A percentile compares a stretch with the other conserved stretches of the same genome.
Conservation (phyloP, 2,797 vertebrate species). For the Esox lucius region DNA sequence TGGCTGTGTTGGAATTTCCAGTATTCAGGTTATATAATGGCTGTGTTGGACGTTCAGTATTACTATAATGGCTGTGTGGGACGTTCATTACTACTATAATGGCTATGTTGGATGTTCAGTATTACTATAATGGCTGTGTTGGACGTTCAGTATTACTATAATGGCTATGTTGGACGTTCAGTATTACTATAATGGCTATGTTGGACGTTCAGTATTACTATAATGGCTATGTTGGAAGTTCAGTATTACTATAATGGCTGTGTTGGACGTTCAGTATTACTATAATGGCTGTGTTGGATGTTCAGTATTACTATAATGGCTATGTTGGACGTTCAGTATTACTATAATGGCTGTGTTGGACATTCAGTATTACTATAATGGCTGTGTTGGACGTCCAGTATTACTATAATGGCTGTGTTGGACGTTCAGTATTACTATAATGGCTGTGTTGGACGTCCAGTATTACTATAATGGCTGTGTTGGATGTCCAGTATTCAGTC, state of each 20-base stretch:
- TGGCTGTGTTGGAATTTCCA: background rate
- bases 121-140: slow-evolving; percentile 4
- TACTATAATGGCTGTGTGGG: too few relatives aligned
- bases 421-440: too few relatives aligned
- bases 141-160: background rate
- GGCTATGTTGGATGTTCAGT: background rate
- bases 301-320: slow-evolving; percentile 3
- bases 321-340: too few relatives aligned
- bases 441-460: background rate
- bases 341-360: background rate
- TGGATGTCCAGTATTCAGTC: background rate
- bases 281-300: background rate
- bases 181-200: too few relatives aligned
- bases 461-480: slow-evolving; percentile 3
- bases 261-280: background rate
- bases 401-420: too few relatives aligned
- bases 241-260: slow-evolving; percentile 5
- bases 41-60: background rate
- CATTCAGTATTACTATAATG: background rate
- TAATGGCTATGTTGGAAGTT: too few relatives aligned
- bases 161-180: background rate
- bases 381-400: background rate
- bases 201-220: too few relatives aligned
- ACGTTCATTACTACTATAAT: too few relatives aligned
- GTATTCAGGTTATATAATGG: too few relatives aligned